phyloP scores from a whole-genome alignment of 2,888 invertebrate genomes.

The Hipparchia sbordonii region DNA sequence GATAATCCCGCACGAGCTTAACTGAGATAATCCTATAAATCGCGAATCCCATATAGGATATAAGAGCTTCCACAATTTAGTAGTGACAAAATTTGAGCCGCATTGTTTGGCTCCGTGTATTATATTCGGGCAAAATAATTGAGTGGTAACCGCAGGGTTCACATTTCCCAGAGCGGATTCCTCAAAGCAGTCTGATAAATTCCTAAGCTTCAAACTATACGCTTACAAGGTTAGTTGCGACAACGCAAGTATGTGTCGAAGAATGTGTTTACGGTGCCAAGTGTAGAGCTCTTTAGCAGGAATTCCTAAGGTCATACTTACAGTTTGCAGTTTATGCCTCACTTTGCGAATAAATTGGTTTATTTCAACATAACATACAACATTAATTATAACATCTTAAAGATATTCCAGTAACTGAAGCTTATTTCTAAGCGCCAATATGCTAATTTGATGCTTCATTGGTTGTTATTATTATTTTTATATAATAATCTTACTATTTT shows the following conservation, averaged over 20 bases:
- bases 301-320: slow-evolving; percentile 46
- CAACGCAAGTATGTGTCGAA: slow-evolving; percentile 79
- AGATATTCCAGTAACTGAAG: neutral
- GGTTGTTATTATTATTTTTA: no score
- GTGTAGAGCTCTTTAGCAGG: slow-evolving; percentile 73
- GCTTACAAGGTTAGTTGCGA: slow-evolving; percentile 70
- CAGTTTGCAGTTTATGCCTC: slow-evolving; percentile 29
- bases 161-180: slow-evolving; percentile 66
- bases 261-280: slow-evolving; percentile 81
- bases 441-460: neutral
- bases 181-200: slow-evolving; percentile 67
- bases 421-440: neutral
- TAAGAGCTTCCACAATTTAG: slow-evolving; percentile 66
- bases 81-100: slow-evolving; percentile 57
- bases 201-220: slow-evolving; percentile 64
- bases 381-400: neutral
- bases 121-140: slow-evolving; percentile 61
- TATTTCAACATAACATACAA: neutral
- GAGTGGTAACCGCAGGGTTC: slow-evolving; percentile 54
- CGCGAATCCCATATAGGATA: slow-evolving; percentile 62
- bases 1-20: slow-evolving; percentile 35
- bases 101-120: slow-evolving; percentile 47
- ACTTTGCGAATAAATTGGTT: slow-evolving; percentile 41
- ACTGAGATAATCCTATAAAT: slow-evolving; percentile 21
- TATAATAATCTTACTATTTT: no score